A percentile compares a stretch with the other conserved stretches of the same genome.
phyloP scores from a whole-genome alignment of 2,797 vertebrate species.

The Rhincodon typus region DNA sequence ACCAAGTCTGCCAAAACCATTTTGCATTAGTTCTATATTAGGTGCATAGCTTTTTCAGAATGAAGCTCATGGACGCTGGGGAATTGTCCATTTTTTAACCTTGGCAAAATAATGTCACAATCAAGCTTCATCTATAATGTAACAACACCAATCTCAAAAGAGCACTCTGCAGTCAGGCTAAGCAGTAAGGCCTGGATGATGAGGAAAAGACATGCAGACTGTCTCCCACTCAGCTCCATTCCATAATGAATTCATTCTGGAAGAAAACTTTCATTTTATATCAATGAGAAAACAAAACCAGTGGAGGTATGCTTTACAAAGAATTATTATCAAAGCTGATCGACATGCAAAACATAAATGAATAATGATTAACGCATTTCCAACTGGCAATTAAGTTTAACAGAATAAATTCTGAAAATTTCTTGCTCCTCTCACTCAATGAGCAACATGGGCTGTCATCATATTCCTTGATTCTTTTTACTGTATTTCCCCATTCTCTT shows the following conservation, averaged over 20 bases:
- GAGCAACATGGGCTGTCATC: neutral
- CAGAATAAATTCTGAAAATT: neutral
- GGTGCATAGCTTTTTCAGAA: neutral
- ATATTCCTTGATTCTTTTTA: neutral
- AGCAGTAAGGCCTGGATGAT: neutral
- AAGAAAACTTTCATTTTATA: neutral
- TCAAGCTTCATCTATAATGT: neutral
- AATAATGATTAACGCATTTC: neutral
- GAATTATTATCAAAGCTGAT: neutral
- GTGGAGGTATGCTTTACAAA: neutral
- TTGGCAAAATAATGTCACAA: neutral
- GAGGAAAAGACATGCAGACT: neutral
- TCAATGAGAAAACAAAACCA: neutral
- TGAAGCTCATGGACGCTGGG: neutral
- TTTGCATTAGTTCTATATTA: neutral
- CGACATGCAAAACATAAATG: neutral
- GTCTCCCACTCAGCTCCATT: neutral
- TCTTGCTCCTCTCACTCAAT: neutral
- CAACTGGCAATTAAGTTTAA: neutral
- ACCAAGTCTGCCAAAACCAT: neutral
- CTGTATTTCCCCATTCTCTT: neutral
- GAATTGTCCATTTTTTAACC: neutral
- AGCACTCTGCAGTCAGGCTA: neutral
- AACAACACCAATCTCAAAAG: neutral
- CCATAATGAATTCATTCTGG: neutral